phyloP scores from a whole-genome alignment of 2,113 vertebrate genomes.

The Melanotaenia duboulayi region DNA sequence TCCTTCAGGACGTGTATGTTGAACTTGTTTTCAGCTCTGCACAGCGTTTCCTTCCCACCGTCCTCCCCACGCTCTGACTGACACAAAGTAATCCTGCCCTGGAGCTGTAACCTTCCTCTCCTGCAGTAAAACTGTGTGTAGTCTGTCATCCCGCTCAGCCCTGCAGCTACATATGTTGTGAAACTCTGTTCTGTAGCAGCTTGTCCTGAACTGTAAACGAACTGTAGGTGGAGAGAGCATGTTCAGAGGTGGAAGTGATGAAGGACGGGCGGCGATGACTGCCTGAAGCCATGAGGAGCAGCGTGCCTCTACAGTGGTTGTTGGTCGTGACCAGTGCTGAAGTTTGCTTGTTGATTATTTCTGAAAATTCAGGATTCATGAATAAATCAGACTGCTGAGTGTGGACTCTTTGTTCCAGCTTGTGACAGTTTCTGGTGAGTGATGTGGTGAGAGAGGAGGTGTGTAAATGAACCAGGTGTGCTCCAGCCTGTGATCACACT shows the following conservation, averaged over 20 bases:
- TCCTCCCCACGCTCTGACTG: neutral
- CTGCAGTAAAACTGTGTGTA: conserved; percentile 14
- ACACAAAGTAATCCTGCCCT: neutral
- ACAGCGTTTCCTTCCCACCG: too few species aligned
- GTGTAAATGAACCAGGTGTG: too few species aligned
- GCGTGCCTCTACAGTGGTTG: too few species aligned
- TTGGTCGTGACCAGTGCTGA: too few species aligned
- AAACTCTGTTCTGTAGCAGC: conserved; percentile 19
- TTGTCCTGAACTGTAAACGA: neutral
- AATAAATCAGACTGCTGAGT: too few species aligned
- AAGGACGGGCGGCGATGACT: neutral
- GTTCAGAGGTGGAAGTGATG: too few species aligned
- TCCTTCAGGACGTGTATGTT: neutral
- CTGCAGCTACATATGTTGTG: conserved; percentile 28
- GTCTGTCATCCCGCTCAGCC: conserved; percentile 18
- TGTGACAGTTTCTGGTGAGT: too few species aligned
- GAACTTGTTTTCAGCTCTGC: neutral
- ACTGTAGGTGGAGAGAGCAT: conserved; percentile 2
- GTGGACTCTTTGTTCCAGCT: too few species aligned
- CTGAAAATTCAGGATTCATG: too few species aligned
- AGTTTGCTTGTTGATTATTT: too few species aligned
- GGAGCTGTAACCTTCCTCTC: conserved; percentile 9
- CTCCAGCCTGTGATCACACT: too few species aligned
- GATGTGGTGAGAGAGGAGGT: too few species aligned
- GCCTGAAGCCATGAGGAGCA: rapidly evolving